These are phyloP conservation scores for Spodoptera picta DNA, from an alignment of 2,888 invertebrate species.

Conservation along the genomic window DNA sequence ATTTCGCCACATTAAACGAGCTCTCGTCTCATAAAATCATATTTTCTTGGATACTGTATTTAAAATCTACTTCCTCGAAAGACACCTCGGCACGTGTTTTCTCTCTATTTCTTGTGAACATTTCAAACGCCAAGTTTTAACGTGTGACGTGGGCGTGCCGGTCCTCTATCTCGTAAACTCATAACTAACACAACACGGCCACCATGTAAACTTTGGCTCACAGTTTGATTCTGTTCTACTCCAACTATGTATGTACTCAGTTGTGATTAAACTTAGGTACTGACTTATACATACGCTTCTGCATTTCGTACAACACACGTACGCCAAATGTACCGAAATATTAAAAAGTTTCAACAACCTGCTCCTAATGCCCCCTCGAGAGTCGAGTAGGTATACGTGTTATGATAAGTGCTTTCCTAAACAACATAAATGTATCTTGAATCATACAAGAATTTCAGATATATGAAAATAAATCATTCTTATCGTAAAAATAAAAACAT, in stretches of 20 bases:
- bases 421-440: constrained; percentile 23
- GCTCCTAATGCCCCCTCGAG: constrained; percentile 33
- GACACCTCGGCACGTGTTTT: constrained; percentile 27
- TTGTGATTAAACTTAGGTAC: constrained; percentile 41
- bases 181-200: constrained; percentile 17
- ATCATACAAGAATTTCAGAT: constrained; percentile 18
- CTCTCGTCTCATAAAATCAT: constrained; percentile 21
- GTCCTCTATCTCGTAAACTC: constrained; percentile 16
- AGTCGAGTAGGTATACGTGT: constrained; percentile 29
- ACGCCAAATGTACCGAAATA: constrained; percentile 46
- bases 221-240: constrained; percentile 37
- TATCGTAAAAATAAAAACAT: constrained; percentile 9
- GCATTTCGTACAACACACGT: constrained; percentile 36
- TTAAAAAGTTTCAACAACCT: constrained; percentile 45
- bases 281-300: constrained; percentile 21
- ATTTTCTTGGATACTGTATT: constrained; percentile 7
- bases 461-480: constrained; percentile 1
- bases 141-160: constrained; percentile 16
- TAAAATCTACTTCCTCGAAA: constrained; percentile 23
- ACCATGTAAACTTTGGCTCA: constrained; percentile 26
- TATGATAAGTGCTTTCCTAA: constrained; percentile 18
- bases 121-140: constrained; percentile 16
- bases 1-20: constrained; percentile 11
- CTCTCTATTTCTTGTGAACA: constrained; percentile 28
- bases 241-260: constrained; percentile 25